Evolutionary conservation across 2,888 invertebrate genomes (phyloP).

Genomic region (Rapana venosa): DNA sequence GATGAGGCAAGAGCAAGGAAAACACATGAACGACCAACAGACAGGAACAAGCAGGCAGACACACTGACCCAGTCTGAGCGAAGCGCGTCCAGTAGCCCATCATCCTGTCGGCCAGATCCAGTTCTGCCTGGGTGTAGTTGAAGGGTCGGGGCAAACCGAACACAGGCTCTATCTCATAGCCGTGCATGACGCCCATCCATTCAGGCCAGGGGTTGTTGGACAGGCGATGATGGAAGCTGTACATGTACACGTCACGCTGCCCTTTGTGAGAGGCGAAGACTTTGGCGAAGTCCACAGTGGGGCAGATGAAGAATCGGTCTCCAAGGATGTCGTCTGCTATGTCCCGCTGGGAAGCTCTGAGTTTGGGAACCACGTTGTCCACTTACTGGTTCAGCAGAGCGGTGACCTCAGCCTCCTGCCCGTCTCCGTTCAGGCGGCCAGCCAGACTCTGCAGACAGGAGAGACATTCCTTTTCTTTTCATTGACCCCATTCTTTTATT

Average conservation of each 20-base stretch:
- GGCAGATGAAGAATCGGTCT: conserved; percentile 92
- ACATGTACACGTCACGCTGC: conserved; percentile 56
- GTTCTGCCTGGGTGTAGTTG: conserved; percentile 89
- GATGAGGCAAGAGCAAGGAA: too few relatives aligned
- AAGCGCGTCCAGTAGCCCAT: conserved; percentile 97
- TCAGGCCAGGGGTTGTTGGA: conserved; percentile 69
- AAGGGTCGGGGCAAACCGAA: conserved; percentile 78
- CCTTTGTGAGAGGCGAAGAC: background rate
- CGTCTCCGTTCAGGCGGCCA: background rate
- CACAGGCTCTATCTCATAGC: conserved; percentile 73
- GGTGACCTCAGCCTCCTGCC: conserved; percentile 28
- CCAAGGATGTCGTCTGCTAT: conserved; percentile 84
- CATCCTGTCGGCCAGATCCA: conserved; percentile 88
- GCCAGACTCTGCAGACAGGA: conserved; percentile 40
- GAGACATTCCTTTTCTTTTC: too few relatives aligned
- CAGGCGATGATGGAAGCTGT: conserved; percentile 68
- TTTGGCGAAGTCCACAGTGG: conserved; percentile 92
- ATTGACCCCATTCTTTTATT: too few relatives aligned
- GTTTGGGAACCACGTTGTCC: conserved; percentile 48
- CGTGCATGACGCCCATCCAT: conserved; percentile 75
- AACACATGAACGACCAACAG: too few relatives aligned
- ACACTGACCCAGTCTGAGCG: conserved; percentile 91
- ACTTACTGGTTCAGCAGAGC: conserved; percentile 59
- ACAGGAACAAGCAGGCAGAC: background rate
- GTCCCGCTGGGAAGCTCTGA: conserved; percentile 88